A percentile compares a stretch with the other conserved stretches of the same genome.
Conservation (phyloP, 92 coral and sea anemone species). For the Epizoanthus illoricatus region DNA sequence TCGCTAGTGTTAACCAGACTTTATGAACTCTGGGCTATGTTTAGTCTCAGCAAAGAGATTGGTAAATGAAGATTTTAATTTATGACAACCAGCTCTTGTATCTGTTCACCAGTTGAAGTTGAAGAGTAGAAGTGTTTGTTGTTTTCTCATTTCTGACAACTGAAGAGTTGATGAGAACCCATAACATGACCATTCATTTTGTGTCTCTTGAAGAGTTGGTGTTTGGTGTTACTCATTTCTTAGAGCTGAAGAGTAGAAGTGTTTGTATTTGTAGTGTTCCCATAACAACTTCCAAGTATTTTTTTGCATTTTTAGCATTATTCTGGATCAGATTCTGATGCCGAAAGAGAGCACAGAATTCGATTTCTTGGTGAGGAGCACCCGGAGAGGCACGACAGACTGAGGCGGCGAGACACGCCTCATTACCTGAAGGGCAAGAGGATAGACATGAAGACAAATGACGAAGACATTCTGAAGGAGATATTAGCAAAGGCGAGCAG, state of each 20-base stretch:
- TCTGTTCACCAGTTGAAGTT: too few species aligned
- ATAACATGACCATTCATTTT: too few species aligned
- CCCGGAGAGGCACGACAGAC: conserved; percentile 75
- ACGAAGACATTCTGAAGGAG: conserved; percentile 87
- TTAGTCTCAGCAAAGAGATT: too few species aligned
- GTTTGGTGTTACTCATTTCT: not conserved
- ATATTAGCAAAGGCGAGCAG: conserved; percentile 84
- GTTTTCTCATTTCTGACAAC: too few species aligned
- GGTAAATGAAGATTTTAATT: too few species aligned
- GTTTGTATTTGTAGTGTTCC: not conserved
- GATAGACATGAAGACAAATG: conserved; percentile 74
- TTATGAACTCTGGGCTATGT: too few species aligned
- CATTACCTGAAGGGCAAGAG: conserved; percentile 92
- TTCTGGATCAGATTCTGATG: conserved; percentile 54
- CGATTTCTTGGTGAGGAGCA: conserved; percentile 94
- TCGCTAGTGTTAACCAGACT: too few species aligned
- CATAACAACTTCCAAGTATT: not conserved
- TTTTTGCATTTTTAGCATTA: conserved; percentile 1
- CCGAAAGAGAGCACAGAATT: conserved; percentile 69
- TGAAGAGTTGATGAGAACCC: too few species aligned
- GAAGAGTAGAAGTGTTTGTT: too few species aligned
- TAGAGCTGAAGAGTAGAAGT: too few species aligned
- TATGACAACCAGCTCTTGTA: too few species aligned
- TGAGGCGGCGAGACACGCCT: conserved; percentile 92
- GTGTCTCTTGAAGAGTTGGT: too few species aligned